phyloP scores from a whole-genome alignment of 2,113 vertebrate genomes.

The Paedocypris sp. region DNA sequence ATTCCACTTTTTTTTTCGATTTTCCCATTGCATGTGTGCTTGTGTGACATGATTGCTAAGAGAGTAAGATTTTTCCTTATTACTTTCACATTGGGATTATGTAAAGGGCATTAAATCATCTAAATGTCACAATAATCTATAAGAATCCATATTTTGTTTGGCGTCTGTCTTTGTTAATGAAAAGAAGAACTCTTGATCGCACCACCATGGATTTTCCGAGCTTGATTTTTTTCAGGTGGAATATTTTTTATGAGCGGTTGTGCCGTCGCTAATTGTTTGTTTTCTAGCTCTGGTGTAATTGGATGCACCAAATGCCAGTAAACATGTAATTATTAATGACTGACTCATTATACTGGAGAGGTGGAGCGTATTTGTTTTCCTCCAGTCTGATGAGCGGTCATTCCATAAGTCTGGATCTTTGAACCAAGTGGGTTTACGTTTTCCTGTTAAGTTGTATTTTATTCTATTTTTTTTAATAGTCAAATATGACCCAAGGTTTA shows the following conservation, averaged over 20 bases:
- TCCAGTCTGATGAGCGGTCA: neutral
- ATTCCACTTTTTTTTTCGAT: too few relatives aligned
- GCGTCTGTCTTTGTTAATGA: conserved; percentile 35
- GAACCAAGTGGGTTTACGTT: neutral
- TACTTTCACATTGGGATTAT: neutral
- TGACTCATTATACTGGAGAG: conserved; percentile 49
- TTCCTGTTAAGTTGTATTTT: neutral
- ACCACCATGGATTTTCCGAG: too few relatives aligned
- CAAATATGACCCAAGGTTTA: neutral
- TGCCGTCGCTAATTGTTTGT: conserved; percentile 64
- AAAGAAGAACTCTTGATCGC: conserved; percentile 38
- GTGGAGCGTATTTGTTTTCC: conserved; percentile 34
- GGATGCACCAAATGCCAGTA: conserved; percentile 51
- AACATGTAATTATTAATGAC: conserved; percentile 51
- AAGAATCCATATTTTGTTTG: neutral
- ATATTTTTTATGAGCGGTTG: conserved; percentile 58
- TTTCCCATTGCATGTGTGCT: too few relatives aligned
- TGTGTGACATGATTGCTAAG: too few relatives aligned
- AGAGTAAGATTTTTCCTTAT: too few relatives aligned
- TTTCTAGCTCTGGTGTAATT: conserved; percentile 57
- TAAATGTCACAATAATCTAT: neutral
- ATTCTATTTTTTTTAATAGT: neutral
- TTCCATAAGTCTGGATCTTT: neutral
- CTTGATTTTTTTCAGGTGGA: too few relatives aligned
- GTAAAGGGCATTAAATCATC: neutral